Percentiles rank a stretch among this genome's conserved stretches.
Evolutionary conservation across 1,140 invertebrate genomes (phyloP).

Genomic region (Chionoecetes opilio): DNA sequence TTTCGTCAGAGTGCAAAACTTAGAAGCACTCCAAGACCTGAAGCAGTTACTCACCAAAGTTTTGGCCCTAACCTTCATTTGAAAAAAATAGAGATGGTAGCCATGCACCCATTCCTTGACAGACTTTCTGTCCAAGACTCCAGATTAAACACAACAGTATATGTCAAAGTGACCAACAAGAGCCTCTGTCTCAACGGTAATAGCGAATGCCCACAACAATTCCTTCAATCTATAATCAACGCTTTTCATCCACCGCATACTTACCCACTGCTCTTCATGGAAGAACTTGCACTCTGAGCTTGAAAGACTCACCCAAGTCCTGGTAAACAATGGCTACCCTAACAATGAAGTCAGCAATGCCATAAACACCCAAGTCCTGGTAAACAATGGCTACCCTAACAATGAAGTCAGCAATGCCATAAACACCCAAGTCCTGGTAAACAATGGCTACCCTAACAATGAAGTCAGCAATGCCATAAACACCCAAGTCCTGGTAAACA

Average conservation of each 20-base stretch:
- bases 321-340: background rate
- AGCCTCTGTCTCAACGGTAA: background rate
- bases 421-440: background rate
- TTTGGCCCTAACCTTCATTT: background rate
- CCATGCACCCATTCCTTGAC: background rate
- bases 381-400: background rate
- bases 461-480: background rate
- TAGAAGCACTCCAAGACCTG: background rate
- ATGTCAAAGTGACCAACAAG: background rate
- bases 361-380: background rate
- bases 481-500: background rate
- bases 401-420: background rate
- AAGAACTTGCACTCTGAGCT: background rate
- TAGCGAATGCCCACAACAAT: constrained; percentile 11
- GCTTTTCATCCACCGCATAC: background rate
- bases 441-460: background rate
- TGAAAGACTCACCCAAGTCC: background rate
- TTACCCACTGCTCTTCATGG: background rate
- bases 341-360: background rate
- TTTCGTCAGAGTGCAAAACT: background rate
- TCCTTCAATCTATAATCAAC: background rate
- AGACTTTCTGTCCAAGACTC: background rate
- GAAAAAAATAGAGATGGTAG: background rate
- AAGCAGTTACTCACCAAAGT: background rate
- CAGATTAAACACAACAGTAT: background rate